These are phyloP conservation scores for Barnardius zonarius DNA, from an alignment of 2,113 vertebrate genomes.

Conservation along the genomic window DNA sequence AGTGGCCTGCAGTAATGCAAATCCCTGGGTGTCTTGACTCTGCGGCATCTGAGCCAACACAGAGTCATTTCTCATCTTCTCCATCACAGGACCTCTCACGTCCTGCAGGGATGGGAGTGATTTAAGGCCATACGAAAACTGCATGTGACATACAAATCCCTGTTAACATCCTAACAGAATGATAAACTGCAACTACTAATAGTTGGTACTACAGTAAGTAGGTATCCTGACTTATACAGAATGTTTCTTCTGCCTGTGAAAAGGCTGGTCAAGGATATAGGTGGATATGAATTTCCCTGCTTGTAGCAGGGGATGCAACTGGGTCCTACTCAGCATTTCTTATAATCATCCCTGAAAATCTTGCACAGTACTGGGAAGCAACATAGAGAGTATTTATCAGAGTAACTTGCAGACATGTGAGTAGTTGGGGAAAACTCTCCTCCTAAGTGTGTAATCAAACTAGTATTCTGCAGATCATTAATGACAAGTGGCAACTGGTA, in stretches of 20 bases:
- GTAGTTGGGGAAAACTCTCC: neutral
- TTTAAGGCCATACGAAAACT: fast-evolving
- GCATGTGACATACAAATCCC: fast-evolving
- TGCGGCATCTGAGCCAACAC: neutral
- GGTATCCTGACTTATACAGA: neutral
- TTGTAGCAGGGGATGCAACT: neutral
- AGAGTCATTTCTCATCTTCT: neutral
- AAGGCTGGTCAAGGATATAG: neutral
- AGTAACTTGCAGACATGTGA: neutral
- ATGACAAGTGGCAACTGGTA: neutral
- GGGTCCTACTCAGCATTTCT: neutral
- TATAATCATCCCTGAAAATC: neutral
- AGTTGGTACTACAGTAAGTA: neutral
- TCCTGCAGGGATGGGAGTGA: neutral
- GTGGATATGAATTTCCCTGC: neutral
- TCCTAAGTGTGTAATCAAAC: neutral
- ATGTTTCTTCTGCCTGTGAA: neutral
- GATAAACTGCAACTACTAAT: neutral
- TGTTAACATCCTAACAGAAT: neutral
- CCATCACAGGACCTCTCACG: neutral
- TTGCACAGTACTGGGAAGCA: neutral
- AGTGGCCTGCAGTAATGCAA: neutral
- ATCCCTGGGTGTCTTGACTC: neutral
- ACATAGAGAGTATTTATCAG: neutral
- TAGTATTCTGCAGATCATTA: neutral